These are phyloP conservation scores for Pseudochromis fuscus DNA, from an alignment of 2,797 vertebrate species.

Conservation along the genomic window DNA sequence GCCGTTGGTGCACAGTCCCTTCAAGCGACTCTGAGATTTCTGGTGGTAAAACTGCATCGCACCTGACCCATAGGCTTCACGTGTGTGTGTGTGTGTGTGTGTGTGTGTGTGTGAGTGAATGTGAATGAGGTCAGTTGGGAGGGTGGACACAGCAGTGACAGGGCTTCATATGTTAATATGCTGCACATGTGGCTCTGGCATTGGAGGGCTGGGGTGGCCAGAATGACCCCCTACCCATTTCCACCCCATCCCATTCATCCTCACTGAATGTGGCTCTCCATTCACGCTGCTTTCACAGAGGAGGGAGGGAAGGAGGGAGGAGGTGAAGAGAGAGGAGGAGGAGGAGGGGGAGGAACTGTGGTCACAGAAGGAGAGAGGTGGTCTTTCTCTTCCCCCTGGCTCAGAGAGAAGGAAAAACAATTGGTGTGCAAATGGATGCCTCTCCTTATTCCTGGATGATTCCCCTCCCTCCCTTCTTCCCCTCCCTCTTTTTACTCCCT, in stretches of 20 bases:
- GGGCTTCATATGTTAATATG: conserved; percentile 87
- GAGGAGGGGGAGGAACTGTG: conserved; percentile 61
- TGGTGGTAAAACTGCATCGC: conserved; percentile 65
- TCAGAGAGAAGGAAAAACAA: conserved; percentile 84
- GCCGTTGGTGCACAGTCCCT: conserved; percentile 44
- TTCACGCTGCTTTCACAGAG: conserved; percentile 84
- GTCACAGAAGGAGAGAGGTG: conserved; percentile 81
- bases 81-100: conserved; percentile 53
- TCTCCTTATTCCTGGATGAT: conserved; percentile 79
- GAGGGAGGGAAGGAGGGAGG: conserved; percentile 63
- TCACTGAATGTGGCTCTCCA: conserved; percentile 83
- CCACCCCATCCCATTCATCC: conserved; percentile 83
- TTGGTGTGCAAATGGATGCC: conserved; percentile 86
- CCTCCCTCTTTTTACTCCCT: conserved; percentile 24
- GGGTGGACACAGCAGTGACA: conserved; percentile 79
- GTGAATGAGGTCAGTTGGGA: conserved; percentile 76
- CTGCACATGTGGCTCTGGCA: conserved; percentile 81
- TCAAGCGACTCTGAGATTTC: conserved; percentile 58
- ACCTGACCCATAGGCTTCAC: conserved; percentile 71
- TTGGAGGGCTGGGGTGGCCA: conserved; percentile 77
- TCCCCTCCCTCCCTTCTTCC: conserved; percentile 49
- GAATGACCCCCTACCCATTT: conserved; percentile 82
- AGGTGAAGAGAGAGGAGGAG: conserved; percentile 28
- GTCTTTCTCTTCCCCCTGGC: conserved; percentile 80
- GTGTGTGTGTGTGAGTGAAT: conserved; percentile 58